These are phyloP conservation scores for Polydrusus tereticollis DNA, from an alignment of 2,888 invertebrate species.

Conservation along the genomic window DNA sequence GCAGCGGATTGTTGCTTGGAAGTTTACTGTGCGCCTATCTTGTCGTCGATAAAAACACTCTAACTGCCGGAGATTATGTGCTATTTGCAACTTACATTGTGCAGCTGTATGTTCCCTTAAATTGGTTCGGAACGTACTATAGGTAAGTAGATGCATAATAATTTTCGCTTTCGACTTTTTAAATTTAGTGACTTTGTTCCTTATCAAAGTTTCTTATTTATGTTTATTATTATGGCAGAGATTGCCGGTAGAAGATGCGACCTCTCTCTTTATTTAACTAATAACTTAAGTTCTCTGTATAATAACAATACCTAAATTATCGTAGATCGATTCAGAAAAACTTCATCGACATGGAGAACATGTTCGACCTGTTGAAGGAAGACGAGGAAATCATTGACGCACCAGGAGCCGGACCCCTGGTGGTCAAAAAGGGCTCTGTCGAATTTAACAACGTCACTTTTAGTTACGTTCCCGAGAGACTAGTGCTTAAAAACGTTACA, in stretches of 20 bases:
- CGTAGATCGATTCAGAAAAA: constrained; percentile 94
- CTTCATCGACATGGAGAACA: constrained; percentile 99
- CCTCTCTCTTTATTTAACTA: too few species aligned
- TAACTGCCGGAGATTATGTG: constrained; percentile 96
- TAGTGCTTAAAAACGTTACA: constrained; percentile 82
- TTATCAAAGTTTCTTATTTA: too few species aligned
- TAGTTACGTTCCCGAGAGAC: constrained; percentile 84
- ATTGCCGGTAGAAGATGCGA: too few species aligned
- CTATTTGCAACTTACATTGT: constrained; percentile 95
- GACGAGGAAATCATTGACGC: constrained; percentile 89
- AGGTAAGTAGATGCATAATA: constrained; percentile 72
- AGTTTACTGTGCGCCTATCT: constrained; percentile 91
- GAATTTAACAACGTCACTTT: constrained; percentile 94
- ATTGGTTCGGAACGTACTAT: constrained; percentile 99
- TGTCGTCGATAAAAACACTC: constrained; percentile 75
- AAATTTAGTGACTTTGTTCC: too few species aligned
- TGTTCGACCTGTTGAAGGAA: constrained; percentile 94
- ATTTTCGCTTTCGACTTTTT: not conserved
- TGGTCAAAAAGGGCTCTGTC: constrained; percentile 80
- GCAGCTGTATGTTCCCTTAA: constrained; percentile 94
- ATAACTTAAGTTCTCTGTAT: not conserved
- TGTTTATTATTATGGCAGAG: too few species aligned
- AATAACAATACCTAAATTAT: not conserved
- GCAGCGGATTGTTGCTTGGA: constrained; percentile 86
- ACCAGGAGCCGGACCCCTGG: constrained; percentile 81